phyloP scores from a whole-genome alignment of 2,113 vertebrate genomes.

The Benitochromis conjunctus region DNA sequence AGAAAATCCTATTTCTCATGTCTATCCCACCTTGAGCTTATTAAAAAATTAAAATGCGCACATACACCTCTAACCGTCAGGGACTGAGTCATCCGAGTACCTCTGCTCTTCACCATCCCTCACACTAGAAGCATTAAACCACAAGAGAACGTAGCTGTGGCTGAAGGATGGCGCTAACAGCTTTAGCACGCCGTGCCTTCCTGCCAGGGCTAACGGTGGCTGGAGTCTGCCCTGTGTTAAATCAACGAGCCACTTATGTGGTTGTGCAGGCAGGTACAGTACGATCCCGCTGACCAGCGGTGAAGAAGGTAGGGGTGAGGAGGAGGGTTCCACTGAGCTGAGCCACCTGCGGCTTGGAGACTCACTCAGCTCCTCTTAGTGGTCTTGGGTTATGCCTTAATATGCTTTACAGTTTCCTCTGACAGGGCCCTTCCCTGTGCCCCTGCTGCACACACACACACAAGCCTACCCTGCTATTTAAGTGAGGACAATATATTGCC shows the following conservation, averaged over 20 bases:
- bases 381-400: conserved; percentile 58
- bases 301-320: background rate
- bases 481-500: background rate
- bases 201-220: conserved; percentile 23
- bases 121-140: conserved; percentile 29
- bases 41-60: background rate
- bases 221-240: conserved; percentile 38
- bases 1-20: conserved; percentile 9
- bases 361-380: conserved; percentile 57
- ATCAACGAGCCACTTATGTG: conserved; percentile 58
- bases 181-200: background rate
- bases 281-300: conserved; percentile 37
- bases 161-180: conserved; percentile 39
- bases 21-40: background rate
- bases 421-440: conserved; percentile 8
- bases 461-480: background rate
- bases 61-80: background rate
- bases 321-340: background rate
- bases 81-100: conserved; percentile 26
- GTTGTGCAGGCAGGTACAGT: conserved; percentile 45
- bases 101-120: background rate
- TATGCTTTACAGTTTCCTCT: conserved; percentile 54
- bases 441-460: background rate
- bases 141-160: conserved; percentile 38
- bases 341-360: conserved; percentile 62